Evolutionary conservation across 2,113 vertebrate genomes (phyloP).

Genomic region (Speoplatyrhinus poulsoni): DNA sequence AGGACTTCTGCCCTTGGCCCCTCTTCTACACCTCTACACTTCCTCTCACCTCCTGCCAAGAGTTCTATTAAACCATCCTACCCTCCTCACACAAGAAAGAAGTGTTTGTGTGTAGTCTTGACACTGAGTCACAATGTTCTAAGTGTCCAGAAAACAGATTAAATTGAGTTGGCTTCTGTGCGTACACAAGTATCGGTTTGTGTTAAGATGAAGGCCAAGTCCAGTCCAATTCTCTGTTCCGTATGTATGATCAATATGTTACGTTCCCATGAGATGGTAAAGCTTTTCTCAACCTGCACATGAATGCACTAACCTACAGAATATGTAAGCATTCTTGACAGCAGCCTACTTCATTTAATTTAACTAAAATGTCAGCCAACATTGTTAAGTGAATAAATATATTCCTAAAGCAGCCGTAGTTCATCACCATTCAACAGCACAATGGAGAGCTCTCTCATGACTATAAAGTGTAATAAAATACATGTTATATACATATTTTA

Average conservation of each 20-base stretch:
- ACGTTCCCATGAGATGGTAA: constrained; percentile 11
- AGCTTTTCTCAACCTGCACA: constrained; percentile 18
- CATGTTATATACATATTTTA: too few species aligned
- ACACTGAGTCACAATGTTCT: constrained; percentile 1
- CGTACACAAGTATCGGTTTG: background rate
- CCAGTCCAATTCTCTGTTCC: background rate
- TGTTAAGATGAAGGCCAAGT: background rate
- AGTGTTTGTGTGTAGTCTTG: background rate
- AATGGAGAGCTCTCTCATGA: constrained; percentile 27
- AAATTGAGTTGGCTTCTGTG: background rate
- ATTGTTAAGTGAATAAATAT: constrained; percentile 22
- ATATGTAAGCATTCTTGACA: constrained; percentile 17
- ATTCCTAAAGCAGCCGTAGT: constrained; percentile 34
- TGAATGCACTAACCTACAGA: constrained; percentile 31
- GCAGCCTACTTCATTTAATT: constrained; percentile 36
- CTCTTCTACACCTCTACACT: constrained; percentile 2
- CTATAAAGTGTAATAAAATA: too few species aligned
- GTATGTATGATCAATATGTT: background rate
- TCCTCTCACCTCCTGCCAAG: constrained; percentile 1
- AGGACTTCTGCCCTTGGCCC: constrained; percentile 5
- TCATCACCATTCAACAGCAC: constrained; percentile 27
- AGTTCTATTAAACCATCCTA: constrained; percentile 7
- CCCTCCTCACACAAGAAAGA: constrained; percentile 4
- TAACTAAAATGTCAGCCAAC: constrained; percentile 39
- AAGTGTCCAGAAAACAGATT: background rate